Evolutionary conservation across 2,113 vertebrate genomes (phyloP), one percentile per base, ranked within the genome.

Genomic region (Lepidothrix coronata): DNA sequence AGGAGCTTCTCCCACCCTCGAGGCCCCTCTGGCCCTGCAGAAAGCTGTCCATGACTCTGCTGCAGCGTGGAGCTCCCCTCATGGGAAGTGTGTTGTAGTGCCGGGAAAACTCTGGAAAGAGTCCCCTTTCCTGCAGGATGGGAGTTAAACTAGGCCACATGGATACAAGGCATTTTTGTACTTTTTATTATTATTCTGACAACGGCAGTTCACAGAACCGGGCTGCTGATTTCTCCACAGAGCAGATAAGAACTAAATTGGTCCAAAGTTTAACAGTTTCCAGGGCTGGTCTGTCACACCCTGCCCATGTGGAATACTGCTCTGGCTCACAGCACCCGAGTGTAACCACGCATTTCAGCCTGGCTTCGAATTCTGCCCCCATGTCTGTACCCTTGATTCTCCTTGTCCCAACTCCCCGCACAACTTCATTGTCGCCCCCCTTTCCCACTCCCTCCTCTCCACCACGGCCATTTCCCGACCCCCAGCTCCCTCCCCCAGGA

Each of bases 331-430:
- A 5, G 17, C 41, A 6, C 14, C 59, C 39, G 4, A 2, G 0
- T 1, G 14, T 0, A 7, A 23, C 86, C 23, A 11, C 49, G 2
- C 59, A 1, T 5, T 8, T 11, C 58, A 28, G 44, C 30, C 31
- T 6, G 20, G 19, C 39, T 88, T 16, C 1, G 1, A 22, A 8
- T 25, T 5, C 55, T 11, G n/a, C 63, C 15, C 10, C 1, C 7
- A 0, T 0, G 22, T 17, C 46, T 25, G 11, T 14, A 57, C 46
- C 31, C 48, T 24, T 0, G 4, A 12, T 41, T n/a, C 43, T 52
- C 43, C 39, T 1, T 1, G 4, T 18, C 37, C 63, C 43, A 19
- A 3, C 4, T 55, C 15, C 22, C 37, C 12, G 51, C 4, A 3
- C 27, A 46, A 22, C 31, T 18, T 24, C 33, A 13, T 52, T 3